Conservation (phyloP, 92 coral and sea anemone genomes). For the Epizoanthus scotinus region DNA sequence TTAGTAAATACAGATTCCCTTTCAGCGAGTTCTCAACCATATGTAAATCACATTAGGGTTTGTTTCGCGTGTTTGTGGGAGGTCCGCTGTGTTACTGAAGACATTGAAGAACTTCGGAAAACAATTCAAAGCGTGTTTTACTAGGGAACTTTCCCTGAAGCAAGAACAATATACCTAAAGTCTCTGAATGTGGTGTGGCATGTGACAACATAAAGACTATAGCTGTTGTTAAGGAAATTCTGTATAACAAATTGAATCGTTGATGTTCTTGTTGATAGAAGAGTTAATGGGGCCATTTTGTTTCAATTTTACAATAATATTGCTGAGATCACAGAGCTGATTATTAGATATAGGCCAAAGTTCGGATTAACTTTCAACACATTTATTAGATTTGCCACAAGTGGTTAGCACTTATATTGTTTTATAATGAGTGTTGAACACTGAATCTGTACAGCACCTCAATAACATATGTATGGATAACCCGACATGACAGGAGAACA, state of each 20-base stretch:
- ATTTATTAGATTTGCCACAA: conserved; percentile 13
- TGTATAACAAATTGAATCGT: not conserved
- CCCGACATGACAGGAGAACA: conserved; percentile 10
- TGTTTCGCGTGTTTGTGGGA: conserved; percentile 1
- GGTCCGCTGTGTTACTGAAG: not conserved
- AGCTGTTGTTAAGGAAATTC: not conserved
- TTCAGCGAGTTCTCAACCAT: conserved; percentile 8
- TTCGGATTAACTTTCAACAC: conserved; percentile 19
- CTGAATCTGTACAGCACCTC: not conserved
- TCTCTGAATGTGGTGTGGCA: too few relatives aligned
- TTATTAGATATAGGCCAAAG: conserved; percentile 37
- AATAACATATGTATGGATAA: conserved; percentile 4
- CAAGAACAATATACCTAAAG: too few relatives aligned
- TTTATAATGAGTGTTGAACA: too few relatives aligned
- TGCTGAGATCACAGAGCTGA: conserved; percentile 16
- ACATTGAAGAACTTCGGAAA: not conserved
- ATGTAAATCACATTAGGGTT: conserved; percentile 18
- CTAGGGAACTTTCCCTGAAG: too few relatives aligned
- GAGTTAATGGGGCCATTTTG: conserved; percentile 18
- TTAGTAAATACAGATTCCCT: conserved; percentile 7
- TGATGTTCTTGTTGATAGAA: conserved; percentile 33
- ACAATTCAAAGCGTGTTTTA: not conserved
- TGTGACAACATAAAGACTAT: not conserved
- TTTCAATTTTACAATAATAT: conserved; percentile 16
- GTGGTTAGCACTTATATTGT: not conserved